phyloP scores from a whole-genome alignment of 2,113 vertebrate genomes.

The Chloroceryle aenea region DNA sequence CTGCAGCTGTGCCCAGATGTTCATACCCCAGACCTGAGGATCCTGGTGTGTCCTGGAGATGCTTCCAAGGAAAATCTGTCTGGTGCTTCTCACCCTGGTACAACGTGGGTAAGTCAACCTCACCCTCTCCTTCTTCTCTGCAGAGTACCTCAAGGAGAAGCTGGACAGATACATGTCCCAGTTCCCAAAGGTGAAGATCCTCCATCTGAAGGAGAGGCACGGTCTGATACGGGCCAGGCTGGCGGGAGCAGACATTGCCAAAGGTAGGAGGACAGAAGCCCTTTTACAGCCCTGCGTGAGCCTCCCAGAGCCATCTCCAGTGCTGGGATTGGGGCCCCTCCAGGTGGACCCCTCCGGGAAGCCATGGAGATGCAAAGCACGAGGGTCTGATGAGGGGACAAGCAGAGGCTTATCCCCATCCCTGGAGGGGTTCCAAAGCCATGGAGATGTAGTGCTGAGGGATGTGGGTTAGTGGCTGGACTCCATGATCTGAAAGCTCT shows the following conservation, averaged over 20 bases:
- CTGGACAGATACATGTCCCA: constrained; percentile 89
- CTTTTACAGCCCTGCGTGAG: fast-evolving
- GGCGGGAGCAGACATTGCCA: constrained; percentile 86
- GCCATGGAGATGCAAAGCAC: no score
- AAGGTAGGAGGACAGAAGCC: constrained; percentile 71
- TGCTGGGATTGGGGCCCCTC: fast-evolving
- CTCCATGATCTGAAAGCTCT: no score
- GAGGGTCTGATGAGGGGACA: background rate
- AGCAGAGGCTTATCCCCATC: background rate
- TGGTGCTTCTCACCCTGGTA: fast-evolving
- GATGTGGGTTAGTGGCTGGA: background rate
- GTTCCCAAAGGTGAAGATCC: constrained; percentile 90
- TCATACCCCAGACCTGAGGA: fast-evolving
- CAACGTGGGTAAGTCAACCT: fast-evolving
- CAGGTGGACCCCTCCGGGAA: no score
- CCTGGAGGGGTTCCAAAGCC: background rate
- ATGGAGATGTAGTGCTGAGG: background rate
- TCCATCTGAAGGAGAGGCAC: constrained; percentile 89
- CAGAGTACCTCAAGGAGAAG: constrained; percentile 87
- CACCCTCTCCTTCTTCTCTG: background rate
- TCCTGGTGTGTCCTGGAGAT: background rate
- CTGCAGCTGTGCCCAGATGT: background rate
- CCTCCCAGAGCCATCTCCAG: no score
- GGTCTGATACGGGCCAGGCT: constrained; percentile 93
- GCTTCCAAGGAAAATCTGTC: background rate